A percentile compares a stretch with the other conserved stretches of the same genome.
Evolutionary conservation across 2,797 vertebrate species (phyloP).

Genomic region (Tapera naevia): DNA sequence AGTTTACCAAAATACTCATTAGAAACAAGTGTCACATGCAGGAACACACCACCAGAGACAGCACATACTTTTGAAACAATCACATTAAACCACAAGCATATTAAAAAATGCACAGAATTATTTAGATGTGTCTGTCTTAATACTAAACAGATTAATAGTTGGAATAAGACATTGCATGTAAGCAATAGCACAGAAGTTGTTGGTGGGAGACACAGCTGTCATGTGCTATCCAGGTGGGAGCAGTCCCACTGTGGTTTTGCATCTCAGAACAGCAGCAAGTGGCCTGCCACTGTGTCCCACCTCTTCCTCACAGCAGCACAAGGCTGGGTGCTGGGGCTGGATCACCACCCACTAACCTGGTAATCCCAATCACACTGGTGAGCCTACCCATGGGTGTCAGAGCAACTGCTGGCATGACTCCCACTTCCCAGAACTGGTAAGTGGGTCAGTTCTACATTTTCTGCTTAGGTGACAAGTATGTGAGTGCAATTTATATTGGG

Average conservation of each 20-base stretch:
- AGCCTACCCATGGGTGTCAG: fast-evolving
- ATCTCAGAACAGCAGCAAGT: not conserved
- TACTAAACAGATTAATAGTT: not conserved
- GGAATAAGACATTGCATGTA: fast-evolving
- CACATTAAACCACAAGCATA: not conserved
- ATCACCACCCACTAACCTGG: not conserved
- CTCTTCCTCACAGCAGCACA: no score
- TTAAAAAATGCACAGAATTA: not conserved
- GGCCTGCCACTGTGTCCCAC: no score
- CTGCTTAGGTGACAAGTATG: not conserved
- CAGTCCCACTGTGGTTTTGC: not conserved
- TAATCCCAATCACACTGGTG: not conserved
- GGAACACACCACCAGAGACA: not conserved
- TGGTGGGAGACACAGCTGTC: not conserved
- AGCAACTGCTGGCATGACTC: not conserved
- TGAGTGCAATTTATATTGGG: not conserved
- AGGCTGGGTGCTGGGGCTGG: not conserved
- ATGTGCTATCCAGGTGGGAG: not conserved
- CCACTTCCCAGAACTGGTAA: not conserved
- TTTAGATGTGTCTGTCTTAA: not conserved
- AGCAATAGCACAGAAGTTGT: not conserved
- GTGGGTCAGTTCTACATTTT: not conserved
- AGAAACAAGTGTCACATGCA: not conserved
- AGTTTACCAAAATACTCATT: not conserved
- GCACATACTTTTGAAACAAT: not conserved